Conservation (phyloP, 2,113 vertebrate genomes). For the Heptranchias perlo region DNA sequence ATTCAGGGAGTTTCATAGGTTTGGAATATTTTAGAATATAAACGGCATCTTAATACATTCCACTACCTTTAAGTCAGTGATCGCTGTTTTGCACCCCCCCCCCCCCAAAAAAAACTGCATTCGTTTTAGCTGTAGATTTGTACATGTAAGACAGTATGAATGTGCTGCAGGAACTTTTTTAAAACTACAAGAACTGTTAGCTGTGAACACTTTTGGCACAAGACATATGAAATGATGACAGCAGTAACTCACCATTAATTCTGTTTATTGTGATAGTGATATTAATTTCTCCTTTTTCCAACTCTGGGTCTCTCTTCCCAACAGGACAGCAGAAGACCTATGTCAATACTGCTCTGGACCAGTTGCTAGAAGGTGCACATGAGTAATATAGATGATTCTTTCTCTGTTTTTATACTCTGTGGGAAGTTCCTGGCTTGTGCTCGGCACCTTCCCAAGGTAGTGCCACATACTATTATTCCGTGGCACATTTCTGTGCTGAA, state of each 20-base stretch:
- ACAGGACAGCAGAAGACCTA: not conserved
- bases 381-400: not conserved
- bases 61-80: not conserved
- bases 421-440: not conserved
- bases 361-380: not conserved
- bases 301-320: not conserved
- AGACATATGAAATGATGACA: not conserved
- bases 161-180: not conserved
- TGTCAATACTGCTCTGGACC: not conserved
- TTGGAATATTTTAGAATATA: not conserved
- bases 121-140: not conserved
- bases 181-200: not conserved
- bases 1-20: not conserved
- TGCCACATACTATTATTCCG: not conserved
- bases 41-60: not conserved
- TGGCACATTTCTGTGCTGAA: not conserved
- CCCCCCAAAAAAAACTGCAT: not conserved
- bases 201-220: not conserved
- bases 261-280: not conserved
- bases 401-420: not conserved
- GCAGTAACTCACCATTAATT: not conserved
- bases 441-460: not conserved
- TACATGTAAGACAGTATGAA: not conserved
- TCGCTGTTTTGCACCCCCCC: not conserved
- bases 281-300: not conserved